Evolutionary conservation across 2,113 vertebrate species (phyloP).

Genomic region (Craseonycteris thonglongyai): DNA sequence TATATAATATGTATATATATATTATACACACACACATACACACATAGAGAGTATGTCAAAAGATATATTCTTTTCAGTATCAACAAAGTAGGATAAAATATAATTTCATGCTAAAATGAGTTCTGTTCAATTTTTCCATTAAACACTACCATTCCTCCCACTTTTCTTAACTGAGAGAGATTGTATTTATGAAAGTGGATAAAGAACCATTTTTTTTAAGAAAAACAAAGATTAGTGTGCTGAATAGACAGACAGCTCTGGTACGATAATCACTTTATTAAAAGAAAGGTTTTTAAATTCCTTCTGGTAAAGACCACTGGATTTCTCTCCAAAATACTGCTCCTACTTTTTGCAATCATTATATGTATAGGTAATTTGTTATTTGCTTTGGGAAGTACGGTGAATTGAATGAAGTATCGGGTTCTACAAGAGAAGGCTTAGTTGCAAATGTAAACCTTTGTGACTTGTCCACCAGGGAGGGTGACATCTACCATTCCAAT

Average conservation of each 20-base stretch:
- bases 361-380: background rate
- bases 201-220: background rate
- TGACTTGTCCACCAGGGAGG: background rate
- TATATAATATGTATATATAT: no score
- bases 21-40: no score
- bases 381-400: slow-evolving; percentile 37
- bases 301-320: slow-evolving; percentile 12
- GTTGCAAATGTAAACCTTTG: background rate
- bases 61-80: background rate
- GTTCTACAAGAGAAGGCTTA: background rate
- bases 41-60: background rate
- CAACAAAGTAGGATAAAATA: background rate
- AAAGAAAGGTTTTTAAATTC: background rate
- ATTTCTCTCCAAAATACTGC: background rate
- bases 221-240: background rate
- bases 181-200: background rate
- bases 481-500: background rate
- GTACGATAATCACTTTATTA: background rate
- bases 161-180: background rate
- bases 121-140: background rate
- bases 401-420: background rate
- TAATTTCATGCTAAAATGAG: background rate
- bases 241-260: background rate
- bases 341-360: slow-evolving; percentile 12
- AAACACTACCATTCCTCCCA: background rate